Conservation (phyloP, 2,113 vertebrate species). For the Donacobius atricapilla region DNA sequence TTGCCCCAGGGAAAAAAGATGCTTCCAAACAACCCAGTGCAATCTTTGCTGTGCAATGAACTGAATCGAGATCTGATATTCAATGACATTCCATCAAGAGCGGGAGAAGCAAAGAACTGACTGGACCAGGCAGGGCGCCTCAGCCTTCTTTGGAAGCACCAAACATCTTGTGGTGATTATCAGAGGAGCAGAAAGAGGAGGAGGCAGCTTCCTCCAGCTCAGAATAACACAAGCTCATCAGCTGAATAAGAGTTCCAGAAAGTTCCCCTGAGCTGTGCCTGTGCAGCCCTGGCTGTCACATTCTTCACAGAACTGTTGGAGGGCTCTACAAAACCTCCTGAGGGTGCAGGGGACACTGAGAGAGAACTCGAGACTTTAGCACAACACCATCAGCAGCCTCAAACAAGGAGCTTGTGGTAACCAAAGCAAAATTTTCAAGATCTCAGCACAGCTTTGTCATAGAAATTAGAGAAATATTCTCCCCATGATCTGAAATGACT, state of each 20-base stretch:
- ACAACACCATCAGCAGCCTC: neutral
- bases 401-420: neutral
- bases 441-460: neutral
- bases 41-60: conserved; percentile 42
- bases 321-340: neutral
- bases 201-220: neutral
- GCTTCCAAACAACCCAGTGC: neutral
- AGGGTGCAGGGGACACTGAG: neutral
- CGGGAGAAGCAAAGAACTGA: neutral
- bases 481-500: neutral
- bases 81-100: conserved; percentile 31
- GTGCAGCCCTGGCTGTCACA: neutral
- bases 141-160: neutral
- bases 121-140: neutral
- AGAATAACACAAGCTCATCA: neutral
- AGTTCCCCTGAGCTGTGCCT: neutral
- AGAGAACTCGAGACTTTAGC: neutral
- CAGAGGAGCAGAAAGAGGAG: neutral
- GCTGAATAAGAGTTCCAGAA: neutral
- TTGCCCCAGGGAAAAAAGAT: conserved; percentile 48
- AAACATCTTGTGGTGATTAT: neutral
- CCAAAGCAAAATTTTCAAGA: neutral
- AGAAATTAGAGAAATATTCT: neutral
- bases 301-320: neutral
- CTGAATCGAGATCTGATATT: conserved; percentile 8